phyloP scores from a whole-genome alignment of 92 coral and sea anemone genomes.

The Parazoanthus darwini region DNA sequence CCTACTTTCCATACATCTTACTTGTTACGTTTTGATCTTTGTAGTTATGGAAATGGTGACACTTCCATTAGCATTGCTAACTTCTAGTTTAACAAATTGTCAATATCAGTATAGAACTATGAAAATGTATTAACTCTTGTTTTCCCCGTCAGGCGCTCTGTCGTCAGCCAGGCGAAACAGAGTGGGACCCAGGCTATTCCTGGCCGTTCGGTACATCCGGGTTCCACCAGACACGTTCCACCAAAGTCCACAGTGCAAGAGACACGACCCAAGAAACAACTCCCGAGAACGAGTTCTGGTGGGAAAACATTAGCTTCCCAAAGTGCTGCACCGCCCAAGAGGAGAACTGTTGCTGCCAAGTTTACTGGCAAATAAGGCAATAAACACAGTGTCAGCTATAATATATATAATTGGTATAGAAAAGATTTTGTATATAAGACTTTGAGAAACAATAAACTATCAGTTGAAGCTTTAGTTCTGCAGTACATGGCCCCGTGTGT shows the following conservation, averaged over 20 bases:
- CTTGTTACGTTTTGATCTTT: too few species aligned
- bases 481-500: not conserved
- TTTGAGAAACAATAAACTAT: not conserved
- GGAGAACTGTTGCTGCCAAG: constrained; percentile 29
- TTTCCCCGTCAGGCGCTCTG: constrained; percentile 4
- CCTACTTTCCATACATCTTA: too few species aligned
- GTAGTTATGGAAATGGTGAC: too few species aligned
- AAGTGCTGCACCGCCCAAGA: not conserved
- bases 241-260: constrained; percentile 16
- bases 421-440: not conserved
- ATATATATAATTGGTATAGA: not conserved
- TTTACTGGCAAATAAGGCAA: constrained; percentile 16
- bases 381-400: too few species aligned
- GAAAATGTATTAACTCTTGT: not conserved
- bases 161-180: not conserved
- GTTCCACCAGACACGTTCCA: not conserved
- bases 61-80: too few species aligned
- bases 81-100: too few species aligned
- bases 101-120: too few species aligned
- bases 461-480: not conserved
- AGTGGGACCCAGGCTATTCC: constrained; percentile 8
- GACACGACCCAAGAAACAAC: constrained; percentile 18
- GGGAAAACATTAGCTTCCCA: not conserved
- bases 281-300: not conserved
- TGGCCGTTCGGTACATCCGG: not conserved